Base-by-base conservation (phyloP, 2,797 vertebrate species). In the Adrianichthys oophorus region DNA sequence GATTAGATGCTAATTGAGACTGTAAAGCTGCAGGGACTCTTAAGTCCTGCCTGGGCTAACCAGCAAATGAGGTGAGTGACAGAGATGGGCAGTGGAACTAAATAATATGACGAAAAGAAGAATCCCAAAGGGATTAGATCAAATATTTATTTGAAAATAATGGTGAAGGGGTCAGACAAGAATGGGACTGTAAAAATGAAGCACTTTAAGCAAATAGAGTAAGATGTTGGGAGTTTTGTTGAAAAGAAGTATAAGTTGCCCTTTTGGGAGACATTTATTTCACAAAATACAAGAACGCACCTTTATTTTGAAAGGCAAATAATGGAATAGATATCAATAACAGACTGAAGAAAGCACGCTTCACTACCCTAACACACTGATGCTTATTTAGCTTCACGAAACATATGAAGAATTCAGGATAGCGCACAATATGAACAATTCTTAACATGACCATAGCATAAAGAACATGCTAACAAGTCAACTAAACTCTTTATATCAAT, bases 1-100 rank as follows among this genome's bases (percentile, higher is more conserved):
- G 74, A 80, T 86, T 85, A 76, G 60, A 47, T 49, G 51, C 62
- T 85, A 82, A 85, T 76, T 83, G 74, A 84, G 77, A 79, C 60
- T 57, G 64, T 72, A 68, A 66, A 74, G 67, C 81, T 53, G 54
- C 63, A 47, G 70, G 61, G 76, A 76, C 69, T 72, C 54, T 37
- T 15, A 63, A 77, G 65, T 79, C 71, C 73, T 76, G 53, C 68
- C 70, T 61, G 80, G 68, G 59, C 68, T 82, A 82, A 83, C 76
- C 84, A 71, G 60, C 60, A 66, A 76, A 74, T 74, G 52, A 72
- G 62, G 63, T 78, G 70, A 69, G 56, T 52, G 66, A 67, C 49
- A 29, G 32, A 56, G 52, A 60, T 68, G 5, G 53, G 58, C 53
- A 62, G 52, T 63, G 37, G 66, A 60, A 75, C 10, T 21, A 52